Conservation (phyloP, 2,888 invertebrate genomes). For the Boloria euphrosyne region DNA sequence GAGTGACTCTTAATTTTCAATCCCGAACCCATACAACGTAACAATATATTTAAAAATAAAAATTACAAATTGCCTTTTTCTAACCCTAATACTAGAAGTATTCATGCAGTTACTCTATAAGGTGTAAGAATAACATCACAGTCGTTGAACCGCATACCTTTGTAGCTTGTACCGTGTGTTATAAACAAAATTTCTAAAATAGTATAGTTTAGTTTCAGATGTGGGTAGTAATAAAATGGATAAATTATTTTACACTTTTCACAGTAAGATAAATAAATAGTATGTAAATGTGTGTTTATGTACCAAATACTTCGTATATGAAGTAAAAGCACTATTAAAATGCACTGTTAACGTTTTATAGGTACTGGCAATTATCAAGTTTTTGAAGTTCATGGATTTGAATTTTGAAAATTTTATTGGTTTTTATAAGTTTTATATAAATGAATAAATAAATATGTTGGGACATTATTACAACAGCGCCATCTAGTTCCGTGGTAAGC, state of each 20-base stretch:
- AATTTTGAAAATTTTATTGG: no score
- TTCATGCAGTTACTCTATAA: conserved; percentile 54
- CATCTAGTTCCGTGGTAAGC: no score
- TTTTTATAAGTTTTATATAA: no score
- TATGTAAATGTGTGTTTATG: neutral
- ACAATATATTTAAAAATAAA: neutral
- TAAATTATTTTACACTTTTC: conserved; percentile 12
- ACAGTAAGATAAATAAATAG: neutral
- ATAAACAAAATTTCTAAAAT: conserved; percentile 52
- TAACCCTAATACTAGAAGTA: conserved; percentile 26
- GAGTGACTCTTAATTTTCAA: no score
- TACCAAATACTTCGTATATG: neutral
- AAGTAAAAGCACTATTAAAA: neutral
- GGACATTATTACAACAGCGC: no score
- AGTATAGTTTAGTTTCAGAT: conserved; percentile 30
- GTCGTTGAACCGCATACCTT: conserved; percentile 74
- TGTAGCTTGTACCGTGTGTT: conserved; percentile 55
- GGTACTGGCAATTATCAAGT: no score
- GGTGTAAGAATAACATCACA: conserved; percentile 71
- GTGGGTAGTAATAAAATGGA: conserved; percentile 17
- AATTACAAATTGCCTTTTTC: no score
- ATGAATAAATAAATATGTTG: no score
- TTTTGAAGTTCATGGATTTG: no score
- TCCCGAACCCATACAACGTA: no score
- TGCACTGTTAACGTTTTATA: no score